phyloP scores from a whole-genome alignment of 37 sponge, comb jelly and placozoan species.

The Chondrilla cf. caribensis region DNA sequence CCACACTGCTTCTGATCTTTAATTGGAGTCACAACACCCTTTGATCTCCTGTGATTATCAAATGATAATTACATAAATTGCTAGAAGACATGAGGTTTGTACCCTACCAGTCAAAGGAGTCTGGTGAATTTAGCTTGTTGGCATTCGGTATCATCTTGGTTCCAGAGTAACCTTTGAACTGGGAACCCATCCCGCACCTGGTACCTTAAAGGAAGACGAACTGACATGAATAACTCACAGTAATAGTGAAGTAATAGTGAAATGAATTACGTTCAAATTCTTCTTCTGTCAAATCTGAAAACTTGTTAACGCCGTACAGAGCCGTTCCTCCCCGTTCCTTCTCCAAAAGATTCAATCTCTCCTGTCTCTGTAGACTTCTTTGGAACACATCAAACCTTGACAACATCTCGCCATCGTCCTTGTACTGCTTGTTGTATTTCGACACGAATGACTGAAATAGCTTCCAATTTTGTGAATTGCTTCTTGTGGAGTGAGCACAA shows the following conservation, averaged over 20 bases:
- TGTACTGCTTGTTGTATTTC: conserved; percentile 40
- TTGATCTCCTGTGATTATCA: conserved; percentile 21
- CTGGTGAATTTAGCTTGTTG: too few relatives aligned
- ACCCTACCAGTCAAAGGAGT: conserved; percentile 29
- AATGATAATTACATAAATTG: not conserved
- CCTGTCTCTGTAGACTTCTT: conserved; percentile 59
- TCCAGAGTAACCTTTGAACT: too few relatives aligned
- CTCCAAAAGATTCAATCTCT: conserved; percentile 52
- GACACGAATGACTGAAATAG: conserved; percentile 32
- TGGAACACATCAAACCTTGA: conserved; percentile 49
- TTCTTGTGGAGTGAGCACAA: not conserved
- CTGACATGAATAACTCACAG: too few relatives aligned
- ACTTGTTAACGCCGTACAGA: conserved; percentile 74
- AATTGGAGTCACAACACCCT: conserved; percentile 36
- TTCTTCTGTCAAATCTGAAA: conserved; percentile 78
- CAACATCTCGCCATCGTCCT: conserved; percentile 6
- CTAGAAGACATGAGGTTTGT: not conserved
- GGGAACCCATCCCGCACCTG: too few relatives aligned
- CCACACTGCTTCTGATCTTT: conserved; percentile 75
- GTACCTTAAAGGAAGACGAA: too few relatives aligned
- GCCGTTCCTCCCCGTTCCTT: conserved; percentile 38
- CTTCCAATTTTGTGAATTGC: conserved; percentile 14
- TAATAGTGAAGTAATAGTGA: too few relatives aligned
- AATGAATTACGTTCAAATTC: conserved; percentile 72
- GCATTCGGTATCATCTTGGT: too few relatives aligned